phyloP scores from a whole-genome alignment of 1,140 invertebrate species.

The Drosophila hydei region DNA sequence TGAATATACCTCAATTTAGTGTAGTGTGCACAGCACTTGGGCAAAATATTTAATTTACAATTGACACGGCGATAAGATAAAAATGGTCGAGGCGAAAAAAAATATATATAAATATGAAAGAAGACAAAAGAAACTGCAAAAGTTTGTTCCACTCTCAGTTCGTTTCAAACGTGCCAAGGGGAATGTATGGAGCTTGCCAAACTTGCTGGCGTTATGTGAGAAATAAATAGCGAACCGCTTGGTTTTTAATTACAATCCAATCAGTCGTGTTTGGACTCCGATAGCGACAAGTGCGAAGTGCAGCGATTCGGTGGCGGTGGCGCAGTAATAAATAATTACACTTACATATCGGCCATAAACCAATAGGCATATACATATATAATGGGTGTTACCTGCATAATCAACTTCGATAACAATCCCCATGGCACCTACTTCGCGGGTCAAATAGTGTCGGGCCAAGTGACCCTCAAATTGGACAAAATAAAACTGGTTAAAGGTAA shows the following conservation, averaged over 20 bases:
- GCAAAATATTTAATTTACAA: conserved; percentile 32
- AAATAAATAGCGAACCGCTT: conserved; percentile 29
- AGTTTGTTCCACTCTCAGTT: conserved; percentile 66
- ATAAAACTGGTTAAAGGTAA: conserved; percentile 84
- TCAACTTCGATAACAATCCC: conserved; percentile 84
- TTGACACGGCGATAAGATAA: conserved; percentile 69
- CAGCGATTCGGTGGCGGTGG: not conserved
- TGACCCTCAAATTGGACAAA: conserved; percentile 84
- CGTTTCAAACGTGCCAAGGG: conserved; percentile 47
- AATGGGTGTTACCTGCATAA: conserved; percentile 73
- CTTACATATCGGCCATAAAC: not conserved
- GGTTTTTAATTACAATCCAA: conserved; percentile 45
- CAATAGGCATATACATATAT: conserved; percentile 19
- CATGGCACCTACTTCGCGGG: conserved; percentile 85
- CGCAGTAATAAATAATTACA: not conserved
- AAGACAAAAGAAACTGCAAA: conserved; percentile 21
- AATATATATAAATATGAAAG: not conserved
- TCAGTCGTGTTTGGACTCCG: conserved; percentile 61
- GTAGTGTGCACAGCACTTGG: conserved; percentile 31
- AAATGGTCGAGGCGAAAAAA: conserved; percentile 3
- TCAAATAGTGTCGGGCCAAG: conserved; percentile 84
- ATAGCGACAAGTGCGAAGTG: conserved; percentile 39
- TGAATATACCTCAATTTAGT: not conserved
- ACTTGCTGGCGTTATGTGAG: conserved; percentile 24
- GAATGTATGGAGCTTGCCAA: conserved; percentile 28